Percentiles rank a stretch among this genome's conserved stretches.
These are phyloP conservation scores for Lutra lutra DNA, from an alignment of 2,797 vertebrate genomes.

Conservation along the genomic window DNA sequence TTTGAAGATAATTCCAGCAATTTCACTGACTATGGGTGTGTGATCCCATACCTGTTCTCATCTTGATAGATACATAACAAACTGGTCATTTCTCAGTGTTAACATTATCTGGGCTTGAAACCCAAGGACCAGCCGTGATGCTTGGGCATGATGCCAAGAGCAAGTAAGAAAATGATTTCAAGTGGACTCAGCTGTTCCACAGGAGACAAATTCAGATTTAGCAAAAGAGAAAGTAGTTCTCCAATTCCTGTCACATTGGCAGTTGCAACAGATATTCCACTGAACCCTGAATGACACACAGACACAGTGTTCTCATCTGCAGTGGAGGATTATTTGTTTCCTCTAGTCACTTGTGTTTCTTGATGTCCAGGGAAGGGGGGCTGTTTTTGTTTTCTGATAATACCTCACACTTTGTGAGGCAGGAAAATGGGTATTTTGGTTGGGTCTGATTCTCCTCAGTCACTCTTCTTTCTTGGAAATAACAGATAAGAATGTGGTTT, in stretches of 20 bases:
- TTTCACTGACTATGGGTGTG: not conserved
- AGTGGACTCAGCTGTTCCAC: not conserved
- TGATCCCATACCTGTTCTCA: not conserved
- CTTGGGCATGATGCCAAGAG: not conserved
- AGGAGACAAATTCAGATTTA: not conserved
- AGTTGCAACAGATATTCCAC: not conserved
- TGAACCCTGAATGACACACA: not conserved
- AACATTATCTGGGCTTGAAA: not conserved
- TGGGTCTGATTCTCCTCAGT: not conserved
- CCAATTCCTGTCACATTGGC: not conserved
- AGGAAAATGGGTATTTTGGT: not conserved
- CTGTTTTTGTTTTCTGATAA: conserved; percentile 28
- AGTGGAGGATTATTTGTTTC: not conserved
- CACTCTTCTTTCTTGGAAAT: not conserved
- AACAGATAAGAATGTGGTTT: not conserved
- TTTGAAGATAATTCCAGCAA: not conserved
- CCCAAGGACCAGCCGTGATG: not conserved
- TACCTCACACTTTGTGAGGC: not conserved
- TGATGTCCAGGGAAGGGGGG: not conserved
- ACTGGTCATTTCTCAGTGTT: conserved; percentile 21
- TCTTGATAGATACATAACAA: not conserved
- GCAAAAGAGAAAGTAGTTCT: not conserved
- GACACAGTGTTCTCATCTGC: not conserved
- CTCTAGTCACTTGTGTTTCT: not conserved
- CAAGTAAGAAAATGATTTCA: not conserved